phyloP scores from a whole-genome alignment of 2,797 vertebrate species.

The Pitangus sulphuratus region DNA sequence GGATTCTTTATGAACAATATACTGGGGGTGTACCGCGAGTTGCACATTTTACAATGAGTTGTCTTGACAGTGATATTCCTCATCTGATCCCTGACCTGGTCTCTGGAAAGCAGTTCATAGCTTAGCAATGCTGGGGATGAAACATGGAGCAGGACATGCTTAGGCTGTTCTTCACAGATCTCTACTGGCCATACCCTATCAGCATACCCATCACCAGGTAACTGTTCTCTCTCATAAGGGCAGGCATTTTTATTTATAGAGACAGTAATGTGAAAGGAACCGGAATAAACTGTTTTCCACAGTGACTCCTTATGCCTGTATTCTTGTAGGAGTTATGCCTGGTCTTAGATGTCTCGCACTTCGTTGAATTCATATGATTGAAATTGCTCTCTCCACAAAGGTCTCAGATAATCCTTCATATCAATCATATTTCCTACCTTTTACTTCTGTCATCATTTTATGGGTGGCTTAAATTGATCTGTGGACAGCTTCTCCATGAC shows the following conservation, averaged over 20 bases:
- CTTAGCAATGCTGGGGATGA: neutral
- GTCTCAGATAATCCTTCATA: neutral
- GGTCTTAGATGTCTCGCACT: neutral
- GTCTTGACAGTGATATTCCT: neutral
- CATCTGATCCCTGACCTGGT: neutral
- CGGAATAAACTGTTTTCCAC: neutral
- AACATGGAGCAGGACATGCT: neutral
- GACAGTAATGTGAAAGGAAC: neutral
- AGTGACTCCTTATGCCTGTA: neutral
- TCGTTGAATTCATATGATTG: neutral
- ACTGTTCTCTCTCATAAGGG: neutral
- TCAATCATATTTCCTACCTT: neutral
- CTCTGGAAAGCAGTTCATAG: neutral
- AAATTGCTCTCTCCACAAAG: neutral
- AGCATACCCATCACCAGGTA: neutral
- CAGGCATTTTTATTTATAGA: neutral
- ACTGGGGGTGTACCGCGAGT: neutral
- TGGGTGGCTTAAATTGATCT: neutral
- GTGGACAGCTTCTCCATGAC: neutral
- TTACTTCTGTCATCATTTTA: neutral
- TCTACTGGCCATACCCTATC: neutral
- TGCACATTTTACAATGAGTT: neutral
- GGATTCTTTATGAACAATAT: neutral
- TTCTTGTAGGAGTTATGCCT: neutral
- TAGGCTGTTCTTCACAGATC: neutral